Evolutionary conservation across 2,113 vertebrate genomes (phyloP).

Genomic region (Sigmodon hispidus): DNA sequence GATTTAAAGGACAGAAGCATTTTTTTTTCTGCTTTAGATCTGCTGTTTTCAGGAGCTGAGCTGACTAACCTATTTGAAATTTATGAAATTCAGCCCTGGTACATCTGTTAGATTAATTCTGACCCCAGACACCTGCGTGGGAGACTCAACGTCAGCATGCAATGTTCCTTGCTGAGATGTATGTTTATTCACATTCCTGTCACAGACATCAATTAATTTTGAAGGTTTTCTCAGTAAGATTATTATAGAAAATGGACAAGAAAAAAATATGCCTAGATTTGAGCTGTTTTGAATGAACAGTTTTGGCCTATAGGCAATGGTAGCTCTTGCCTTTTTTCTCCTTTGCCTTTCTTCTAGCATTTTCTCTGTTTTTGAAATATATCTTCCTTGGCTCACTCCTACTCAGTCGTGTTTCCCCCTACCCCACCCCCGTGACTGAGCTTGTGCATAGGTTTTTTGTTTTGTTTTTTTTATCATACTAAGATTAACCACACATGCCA

Average conservation of each 20-base stretch:
- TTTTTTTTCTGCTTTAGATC: background rate
- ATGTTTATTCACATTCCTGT: slow-evolving; percentile 55
- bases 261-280: slow-evolving; percentile 52
- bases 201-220: slow-evolving; percentile 65
- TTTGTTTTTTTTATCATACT: slow-evolving; percentile 10
- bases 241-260: slow-evolving; percentile 53
- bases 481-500: slow-evolving; percentile 47
- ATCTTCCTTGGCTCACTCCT: slow-evolving; percentile 20
- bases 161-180: slow-evolving; percentile 64
- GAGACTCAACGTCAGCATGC: slow-evolving; percentile 18
- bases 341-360: slow-evolving; percentile 44
- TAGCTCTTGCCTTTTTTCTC: background rate
- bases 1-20: slow-evolving; percentile 28
- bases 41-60: slow-evolving; percentile 58
- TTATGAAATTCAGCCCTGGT: slow-evolving; percentile 63
- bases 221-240: slow-evolving; percentile 62
- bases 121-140: slow-evolving; percentile 69
- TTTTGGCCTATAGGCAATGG: background rate
- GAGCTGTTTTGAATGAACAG: slow-evolving; percentile 23
- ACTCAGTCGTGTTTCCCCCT: background rate
- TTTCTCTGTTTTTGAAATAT: background rate
- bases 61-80: slow-evolving; percentile 74
- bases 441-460: background rate
- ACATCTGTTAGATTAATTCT: slow-evolving; percentile 73
- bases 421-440: background rate